Conservation (phyloP, 2,797 vertebrate species). For the Lagorchestes hirsutus region DNA sequence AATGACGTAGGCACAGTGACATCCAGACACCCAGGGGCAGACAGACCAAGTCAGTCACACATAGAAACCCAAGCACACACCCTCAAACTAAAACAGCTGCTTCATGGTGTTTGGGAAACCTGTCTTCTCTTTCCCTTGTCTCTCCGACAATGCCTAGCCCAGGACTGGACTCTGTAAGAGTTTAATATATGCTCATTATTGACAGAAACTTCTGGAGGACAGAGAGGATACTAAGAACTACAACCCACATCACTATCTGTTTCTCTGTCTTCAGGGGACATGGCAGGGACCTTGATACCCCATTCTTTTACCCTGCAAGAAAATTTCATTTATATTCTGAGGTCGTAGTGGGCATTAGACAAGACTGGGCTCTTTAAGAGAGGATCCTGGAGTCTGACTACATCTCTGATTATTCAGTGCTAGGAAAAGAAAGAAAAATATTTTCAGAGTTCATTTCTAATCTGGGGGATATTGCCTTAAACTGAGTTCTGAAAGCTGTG, state of each 20-base stretch:
- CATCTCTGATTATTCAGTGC: not conserved
- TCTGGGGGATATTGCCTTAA: constrained; percentile 60
- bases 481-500: constrained; percentile 68
- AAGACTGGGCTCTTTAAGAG: not conserved
- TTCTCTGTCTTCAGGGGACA: not conserved
- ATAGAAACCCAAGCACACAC: not conserved
- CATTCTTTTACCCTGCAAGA: not conserved
- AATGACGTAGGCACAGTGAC: not conserved
- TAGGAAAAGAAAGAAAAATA: constrained; percentile 26
- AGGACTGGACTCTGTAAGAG: not conserved
- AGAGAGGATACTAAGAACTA: constrained; percentile 27
- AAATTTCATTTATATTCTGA: not conserved
- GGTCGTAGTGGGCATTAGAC: not conserved
- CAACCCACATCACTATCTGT: not conserved
- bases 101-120: not conserved
- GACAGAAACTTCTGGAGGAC: constrained; percentile 53
- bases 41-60: not conserved
- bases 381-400: not conserved
- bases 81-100: not conserved
- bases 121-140: not conserved
- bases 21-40: not conserved
- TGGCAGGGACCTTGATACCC: not conserved
- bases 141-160: not conserved
- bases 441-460: constrained; percentile 51
- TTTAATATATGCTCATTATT: constrained; percentile 48